Conservation (phyloP, 2,888 invertebrate species). For the Drosophila nr. perissopoda region DNA sequence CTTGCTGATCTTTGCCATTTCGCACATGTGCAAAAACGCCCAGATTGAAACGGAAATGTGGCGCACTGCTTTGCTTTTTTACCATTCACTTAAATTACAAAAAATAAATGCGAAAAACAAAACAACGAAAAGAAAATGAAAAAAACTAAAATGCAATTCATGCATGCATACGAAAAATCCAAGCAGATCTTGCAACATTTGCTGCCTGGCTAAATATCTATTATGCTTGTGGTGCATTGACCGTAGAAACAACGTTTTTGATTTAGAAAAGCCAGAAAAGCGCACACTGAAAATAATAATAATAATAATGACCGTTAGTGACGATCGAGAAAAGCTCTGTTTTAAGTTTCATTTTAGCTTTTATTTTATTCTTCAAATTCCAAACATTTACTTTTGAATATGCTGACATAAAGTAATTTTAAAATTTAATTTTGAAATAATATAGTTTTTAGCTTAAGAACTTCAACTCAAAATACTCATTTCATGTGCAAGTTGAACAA, state of each 20-base stretch:
- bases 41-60: conserved; percentile 43
- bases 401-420: not conserved
- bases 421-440: not conserved
- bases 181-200: conserved; percentile 52
- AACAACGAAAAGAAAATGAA: conserved; percentile 7
- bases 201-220: conserved; percentile 23
- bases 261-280: not conserved
- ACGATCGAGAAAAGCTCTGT: not conserved
- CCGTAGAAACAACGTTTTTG: conserved; percentile 4
- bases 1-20: conserved; percentile 56
- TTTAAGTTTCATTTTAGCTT: not conserved
- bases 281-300: not conserved
- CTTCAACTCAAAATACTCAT: not conserved
- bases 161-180: conserved; percentile 44
- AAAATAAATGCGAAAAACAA: conserved; percentile 1
- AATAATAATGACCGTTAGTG: not conserved
- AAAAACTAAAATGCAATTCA: conserved; percentile 15
- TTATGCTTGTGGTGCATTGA: conserved; percentile 6
- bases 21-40: conserved; percentile 64
- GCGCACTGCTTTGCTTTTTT: conserved; percentile 45
- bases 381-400: not conserved
- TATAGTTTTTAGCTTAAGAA: not conserved
- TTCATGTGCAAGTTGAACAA: not conserved
- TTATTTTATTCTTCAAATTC: not conserved
- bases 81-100: conserved; percentile 34